Percentiles rank a stretch among this genome's conserved stretches.
Conservation (phyloP, 2,113 vertebrate species). For the Callopanchax toddi region DNA sequence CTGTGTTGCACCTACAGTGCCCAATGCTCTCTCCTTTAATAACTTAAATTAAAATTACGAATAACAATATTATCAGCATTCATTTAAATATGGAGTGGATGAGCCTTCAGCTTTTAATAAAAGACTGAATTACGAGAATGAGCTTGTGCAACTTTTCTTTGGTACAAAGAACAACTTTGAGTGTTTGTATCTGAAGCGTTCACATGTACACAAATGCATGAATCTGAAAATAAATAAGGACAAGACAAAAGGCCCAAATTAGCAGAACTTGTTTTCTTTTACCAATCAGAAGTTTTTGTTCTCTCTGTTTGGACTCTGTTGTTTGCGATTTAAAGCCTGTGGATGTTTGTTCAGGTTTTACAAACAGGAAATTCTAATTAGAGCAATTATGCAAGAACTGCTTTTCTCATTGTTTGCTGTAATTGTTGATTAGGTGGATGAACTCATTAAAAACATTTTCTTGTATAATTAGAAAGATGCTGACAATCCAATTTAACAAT, state of each 20-base stretch:
- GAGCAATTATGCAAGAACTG: constrained; percentile 34
- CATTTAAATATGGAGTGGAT: too few relatives aligned
- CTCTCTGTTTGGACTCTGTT: constrained; percentile 31
- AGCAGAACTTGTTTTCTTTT: neutral
- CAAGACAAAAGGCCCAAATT: neutral
- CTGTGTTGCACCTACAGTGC: too few relatives aligned
- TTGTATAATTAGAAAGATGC: constrained; percentile 50
- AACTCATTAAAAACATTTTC: constrained; percentile 50
- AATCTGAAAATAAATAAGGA: neutral
- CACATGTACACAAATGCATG: neutral
- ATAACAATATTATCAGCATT: too few relatives aligned
- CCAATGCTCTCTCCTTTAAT: too few relatives aligned
- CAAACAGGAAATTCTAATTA: constrained; percentile 49
- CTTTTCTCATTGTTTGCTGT: constrained; percentile 47
- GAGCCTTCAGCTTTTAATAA: too few relatives aligned
- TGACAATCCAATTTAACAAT: constrained; percentile 36
- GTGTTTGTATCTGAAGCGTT: too few relatives aligned
- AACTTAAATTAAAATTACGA: too few relatives aligned
- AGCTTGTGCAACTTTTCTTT: too few relatives aligned
- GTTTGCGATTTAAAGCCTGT: constrained; percentile 37
- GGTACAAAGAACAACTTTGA: too few relatives aligned
- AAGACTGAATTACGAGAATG: too few relatives aligned
- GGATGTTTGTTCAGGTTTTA: constrained; percentile 35
- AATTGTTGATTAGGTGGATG: constrained; percentile 47
- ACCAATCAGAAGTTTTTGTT: constrained; percentile 20